These are phyloP conservation scores for Lepilemur ruficaudatus DNA, from an alignment of 2,797 vertebrate species.

Conservation along the genomic window DNA sequence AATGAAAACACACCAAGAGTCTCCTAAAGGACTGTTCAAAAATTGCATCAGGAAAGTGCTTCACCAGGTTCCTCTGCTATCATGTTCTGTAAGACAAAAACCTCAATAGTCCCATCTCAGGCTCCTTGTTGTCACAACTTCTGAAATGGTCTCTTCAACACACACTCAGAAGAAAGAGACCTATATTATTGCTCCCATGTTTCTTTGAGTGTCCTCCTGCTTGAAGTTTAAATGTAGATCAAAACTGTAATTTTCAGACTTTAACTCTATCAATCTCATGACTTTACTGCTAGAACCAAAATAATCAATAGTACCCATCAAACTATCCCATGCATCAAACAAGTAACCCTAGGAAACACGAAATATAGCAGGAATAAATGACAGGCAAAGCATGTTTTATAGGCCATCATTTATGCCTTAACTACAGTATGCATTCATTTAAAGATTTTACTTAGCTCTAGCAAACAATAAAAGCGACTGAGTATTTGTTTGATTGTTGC, in stretches of 20 bases:
- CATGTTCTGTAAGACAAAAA: neutral
- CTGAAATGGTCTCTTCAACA: neutral
- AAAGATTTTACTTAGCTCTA: conserved; percentile 32
- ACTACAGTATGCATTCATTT: conserved; percentile 40
- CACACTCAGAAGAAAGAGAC: neutral
- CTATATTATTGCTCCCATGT: neutral
- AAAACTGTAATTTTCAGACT: neutral
- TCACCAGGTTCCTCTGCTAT: neutral
- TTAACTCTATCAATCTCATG: neutral
- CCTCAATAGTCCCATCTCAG: rapidly evolving
- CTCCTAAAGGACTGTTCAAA: neutral
- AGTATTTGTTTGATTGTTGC: conserved; percentile 46
- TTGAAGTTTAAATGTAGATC: conserved; percentile 35
- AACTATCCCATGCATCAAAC: neutral
- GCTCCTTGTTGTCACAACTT: neutral
- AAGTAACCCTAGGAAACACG: neutral
- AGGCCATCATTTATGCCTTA: neutral
- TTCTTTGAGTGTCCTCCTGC: neutral
- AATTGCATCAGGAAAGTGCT: neutral
- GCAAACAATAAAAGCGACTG: conserved; percentile 42
- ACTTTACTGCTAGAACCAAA: conserved; percentile 25
- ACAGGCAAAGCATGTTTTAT: conserved; percentile 1
- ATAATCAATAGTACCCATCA: conserved; percentile 35
- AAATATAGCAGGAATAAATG: neutral
- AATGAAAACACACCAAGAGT: neutral